phyloP scores from a whole-genome alignment of 2,113 vertebrate species.

The Sylvilagus bachmani region DNA sequence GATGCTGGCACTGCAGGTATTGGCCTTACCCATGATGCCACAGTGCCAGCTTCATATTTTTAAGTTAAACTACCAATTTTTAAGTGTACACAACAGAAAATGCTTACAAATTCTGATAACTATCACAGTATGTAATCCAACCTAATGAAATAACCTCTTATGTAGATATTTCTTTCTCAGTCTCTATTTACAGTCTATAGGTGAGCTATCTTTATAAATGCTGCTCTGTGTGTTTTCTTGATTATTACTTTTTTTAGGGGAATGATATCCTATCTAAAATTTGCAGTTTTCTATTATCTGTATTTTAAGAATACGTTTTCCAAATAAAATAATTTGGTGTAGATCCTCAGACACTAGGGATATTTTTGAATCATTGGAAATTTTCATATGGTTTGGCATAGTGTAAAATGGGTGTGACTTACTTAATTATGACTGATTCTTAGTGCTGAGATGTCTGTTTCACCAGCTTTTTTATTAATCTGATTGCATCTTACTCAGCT shows the following conservation, averaged over 20 bases:
- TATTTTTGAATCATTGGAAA: constrained; percentile 51
- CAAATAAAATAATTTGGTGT: background rate
- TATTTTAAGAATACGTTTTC: background rate
- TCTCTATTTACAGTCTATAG: background rate
- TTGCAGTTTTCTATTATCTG: background rate
- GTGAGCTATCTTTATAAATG: background rate
- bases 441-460: constrained; percentile 78
- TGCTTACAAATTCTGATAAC: too few relatives aligned
- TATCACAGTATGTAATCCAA: too few relatives aligned
- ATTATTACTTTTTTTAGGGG: background rate
- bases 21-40: too few relatives aligned
- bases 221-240: background rate
- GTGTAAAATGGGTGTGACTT: background rate
- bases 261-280: background rate
- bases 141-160: too few relatives aligned
- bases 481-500: constrained; percentile 73
- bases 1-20: too few relatives aligned
- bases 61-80: too few relatives aligned
- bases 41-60: too few relatives aligned
- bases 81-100: too few relatives aligned
- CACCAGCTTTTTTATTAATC: constrained; percentile 80
- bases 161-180: background rate
- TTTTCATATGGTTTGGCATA: constrained; percentile 68
- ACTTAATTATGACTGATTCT: constrained; percentile 75
- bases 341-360: background rate